Evolutionary conservation across 2,797 vertebrate species (phyloP), one percentile per base, ranked within the genome.

Genomic region (Anas georgica): DNA sequence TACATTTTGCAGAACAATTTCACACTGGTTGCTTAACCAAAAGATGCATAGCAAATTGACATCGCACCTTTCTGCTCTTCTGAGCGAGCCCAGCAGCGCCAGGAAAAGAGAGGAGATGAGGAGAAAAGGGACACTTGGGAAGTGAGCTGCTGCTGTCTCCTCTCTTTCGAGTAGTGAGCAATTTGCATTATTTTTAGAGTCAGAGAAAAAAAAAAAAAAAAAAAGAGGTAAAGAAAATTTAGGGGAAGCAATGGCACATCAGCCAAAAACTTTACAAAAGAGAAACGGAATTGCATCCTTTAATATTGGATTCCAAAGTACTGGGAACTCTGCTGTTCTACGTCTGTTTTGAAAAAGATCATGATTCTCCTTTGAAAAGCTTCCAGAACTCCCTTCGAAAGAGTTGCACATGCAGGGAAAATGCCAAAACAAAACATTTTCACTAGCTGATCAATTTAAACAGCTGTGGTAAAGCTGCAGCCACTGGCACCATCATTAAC

Each of bases 401-500:
- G 94, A 93, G 87, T 93, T 96, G 91, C 93, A 95, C 88, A 97
- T 92, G 83, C 83, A 94, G 91, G 78, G 86, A 95, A 94, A 94
- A 91, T 88, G 90, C 93, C 95, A 91, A 91, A 97, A 95, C 90
- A 95, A 95, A 97, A 95, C 85, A 90, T 93, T 96, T 91, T 90
- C 96, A 95, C 94, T 92, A 68, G 35, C 83, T 92, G 96, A 97
- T 96, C 94, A 97, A 97, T 97, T 91, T 86, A 97, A 97, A 96
- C 97, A 97, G 97, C 97, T 95, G 93, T 93, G 77, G 96, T 97
- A 96, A 96, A 96, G 92, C 94, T 96, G 66, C 79, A 90, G 95
- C 91, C 97, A 97, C 91, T 89, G 83, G 96, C n/a, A 78, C 96
- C 94, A 93, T 98, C 97, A 97, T 97, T 98, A 98, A 98, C 97